Evolutionary conservation across 2,888 invertebrate genomes (phyloP).

Genomic region (Dolichopus griseipennis): DNA sequence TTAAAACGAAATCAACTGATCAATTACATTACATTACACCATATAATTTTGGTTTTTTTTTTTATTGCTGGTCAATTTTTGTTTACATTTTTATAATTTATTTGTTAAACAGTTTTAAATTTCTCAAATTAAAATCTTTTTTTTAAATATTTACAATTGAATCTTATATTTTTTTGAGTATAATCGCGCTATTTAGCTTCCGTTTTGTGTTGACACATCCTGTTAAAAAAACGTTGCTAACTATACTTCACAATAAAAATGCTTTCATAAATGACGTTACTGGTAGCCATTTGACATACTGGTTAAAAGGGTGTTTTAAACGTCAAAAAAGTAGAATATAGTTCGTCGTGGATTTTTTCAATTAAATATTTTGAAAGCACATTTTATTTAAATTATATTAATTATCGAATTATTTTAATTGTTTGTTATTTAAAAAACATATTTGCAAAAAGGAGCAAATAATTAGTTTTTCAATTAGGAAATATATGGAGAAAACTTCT

Average conservation of each 20-base stretch:
- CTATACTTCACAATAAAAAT: background rate
- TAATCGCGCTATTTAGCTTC: too few relatives aligned
- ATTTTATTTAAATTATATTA: slow-evolving; percentile 1
- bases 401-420: background rate
- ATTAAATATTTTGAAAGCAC: slow-evolving; percentile 6
- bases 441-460: background rate
- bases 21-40: too few relatives aligned
- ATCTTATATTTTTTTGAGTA: too few relatives aligned
- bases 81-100: too few relatives aligned
- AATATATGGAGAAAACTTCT: slow-evolving; percentile 4
- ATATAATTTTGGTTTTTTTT: too few relatives aligned
- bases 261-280: background rate
- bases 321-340: slow-evolving; percentile 6
- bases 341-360: slow-evolving; percentile 6
- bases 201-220: too few relatives aligned
- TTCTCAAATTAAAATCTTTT: too few relatives aligned
- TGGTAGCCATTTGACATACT: slow-evolving; percentile 1
- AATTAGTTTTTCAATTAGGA: background rate
- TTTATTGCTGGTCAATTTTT: too few relatives aligned
- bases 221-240: background rate
- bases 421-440: background rate
- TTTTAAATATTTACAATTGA: too few relatives aligned
- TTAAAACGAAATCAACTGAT: too few relatives aligned
- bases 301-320: slow-evolving; percentile 6
- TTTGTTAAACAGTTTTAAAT: too few relatives aligned